A percentile compares a stretch with the other conserved stretches of the same genome.
These are phyloP conservation scores for Geococcyx californianus DNA, from an alignment of 2,113 vertebrate genomes.

Conservation along the genomic window DNA sequence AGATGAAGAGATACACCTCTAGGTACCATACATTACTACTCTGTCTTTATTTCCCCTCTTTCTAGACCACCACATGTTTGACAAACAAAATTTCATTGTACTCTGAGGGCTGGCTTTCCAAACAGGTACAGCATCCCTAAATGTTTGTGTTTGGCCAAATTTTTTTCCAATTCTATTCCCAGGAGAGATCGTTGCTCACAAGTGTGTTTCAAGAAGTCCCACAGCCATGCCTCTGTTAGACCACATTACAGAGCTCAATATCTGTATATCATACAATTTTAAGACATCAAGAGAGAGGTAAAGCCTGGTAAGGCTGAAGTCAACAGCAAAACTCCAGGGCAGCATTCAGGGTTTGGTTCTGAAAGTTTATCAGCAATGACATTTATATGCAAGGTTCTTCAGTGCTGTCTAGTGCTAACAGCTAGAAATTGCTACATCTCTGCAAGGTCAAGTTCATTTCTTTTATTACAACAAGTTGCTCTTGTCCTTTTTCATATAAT, in stretches of 20 bases:
- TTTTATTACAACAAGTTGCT: not conserved
- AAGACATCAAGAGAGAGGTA: not conserved
- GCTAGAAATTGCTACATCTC: not conserved
- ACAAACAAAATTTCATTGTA: not conserved
- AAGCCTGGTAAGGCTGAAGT: not conserved
- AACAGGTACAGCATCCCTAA: not conserved
- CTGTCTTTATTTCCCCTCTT: not conserved
- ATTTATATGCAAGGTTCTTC: not conserved
- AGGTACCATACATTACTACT: not conserved
- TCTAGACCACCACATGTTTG: not conserved
- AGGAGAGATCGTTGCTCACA: not conserved
- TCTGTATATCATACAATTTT: not conserved
- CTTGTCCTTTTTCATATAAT: not conserved
- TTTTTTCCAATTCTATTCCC: not conserved
- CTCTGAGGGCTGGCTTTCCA: not conserved
- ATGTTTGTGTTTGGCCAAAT: not conserved
- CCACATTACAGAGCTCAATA: not conserved
- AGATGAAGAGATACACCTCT: not conserved
- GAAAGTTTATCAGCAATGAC: not conserved
- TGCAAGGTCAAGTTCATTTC: fast-evolving
- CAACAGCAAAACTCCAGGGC: not conserved
- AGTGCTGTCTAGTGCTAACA: not conserved
- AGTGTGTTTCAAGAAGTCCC: not conserved
- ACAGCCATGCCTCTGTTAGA: not conserved
- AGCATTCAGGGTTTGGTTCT: not conserved